A percentile compares a stretch with the other conserved stretches of the same genome.
phyloP scores from a whole-genome alignment of 2,888 invertebrate species.

The Didymodactylos carnosus region DNA sequence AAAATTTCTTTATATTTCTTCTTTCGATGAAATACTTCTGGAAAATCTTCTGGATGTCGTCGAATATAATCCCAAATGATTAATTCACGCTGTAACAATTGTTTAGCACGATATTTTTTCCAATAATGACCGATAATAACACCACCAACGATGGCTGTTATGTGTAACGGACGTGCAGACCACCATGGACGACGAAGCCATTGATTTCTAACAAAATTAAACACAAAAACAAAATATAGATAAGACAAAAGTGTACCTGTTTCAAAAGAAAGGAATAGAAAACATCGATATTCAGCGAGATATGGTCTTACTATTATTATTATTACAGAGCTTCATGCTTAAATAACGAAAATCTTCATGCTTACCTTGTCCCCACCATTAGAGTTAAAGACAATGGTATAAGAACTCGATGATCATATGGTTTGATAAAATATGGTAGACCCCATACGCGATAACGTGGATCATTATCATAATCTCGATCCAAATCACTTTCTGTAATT shows the following conservation, averaged over 20 bases:
- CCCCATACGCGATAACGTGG: slow-evolving; percentile 10
- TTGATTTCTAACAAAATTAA: background rate
- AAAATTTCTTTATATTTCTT: slow-evolving; percentile 12
- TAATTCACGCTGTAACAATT: slow-evolving; percentile 4
- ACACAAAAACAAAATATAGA: too few relatives aligned
- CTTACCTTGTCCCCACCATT: too few relatives aligned
- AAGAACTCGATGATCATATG: background rate
- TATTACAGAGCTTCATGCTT: too few relatives aligned
- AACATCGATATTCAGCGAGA: too few relatives aligned
- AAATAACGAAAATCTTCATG: too few relatives aligned
- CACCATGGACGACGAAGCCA: background rate
- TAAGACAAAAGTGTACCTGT: too few relatives aligned
- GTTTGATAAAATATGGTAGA: background rate
- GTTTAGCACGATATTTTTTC: background rate
- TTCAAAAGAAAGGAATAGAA: too few relatives aligned
- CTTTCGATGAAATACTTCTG: slow-evolving; percentile 11
- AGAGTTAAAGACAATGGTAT: background rate
- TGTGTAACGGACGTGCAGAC: background rate
- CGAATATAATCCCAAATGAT: slow-evolving; percentile 14
- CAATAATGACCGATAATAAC: background rate
- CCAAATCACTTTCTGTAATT: background rate
- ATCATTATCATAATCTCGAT: background rate
- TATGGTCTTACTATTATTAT: too few relatives aligned
- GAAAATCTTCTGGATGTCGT: slow-evolving; percentile 15
- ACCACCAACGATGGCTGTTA: background rate